A percentile compares a stretch with the other conserved stretches of the same genome.
Evolutionary conservation across 2,888 invertebrate species (phyloP).

Genomic region (Micropterix aruncella): DNA sequence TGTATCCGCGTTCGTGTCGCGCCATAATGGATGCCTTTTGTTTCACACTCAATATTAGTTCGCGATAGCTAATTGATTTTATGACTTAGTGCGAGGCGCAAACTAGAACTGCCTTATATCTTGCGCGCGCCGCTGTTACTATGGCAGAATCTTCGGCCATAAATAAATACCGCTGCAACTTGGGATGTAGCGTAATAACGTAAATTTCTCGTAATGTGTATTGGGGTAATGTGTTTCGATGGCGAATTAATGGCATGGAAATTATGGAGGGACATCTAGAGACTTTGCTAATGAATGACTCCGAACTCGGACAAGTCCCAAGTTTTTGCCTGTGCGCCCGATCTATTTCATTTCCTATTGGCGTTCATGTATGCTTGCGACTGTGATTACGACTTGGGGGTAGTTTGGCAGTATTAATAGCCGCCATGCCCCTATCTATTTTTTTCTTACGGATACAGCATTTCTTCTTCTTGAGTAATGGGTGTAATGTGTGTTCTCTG

Average conservation of each 20-base stretch:
- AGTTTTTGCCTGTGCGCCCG: background rate
- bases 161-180: constrained; percentile 11
- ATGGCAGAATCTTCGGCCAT: constrained; percentile 7
- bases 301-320: background rate
- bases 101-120: constrained; percentile 1
- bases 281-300: background rate
- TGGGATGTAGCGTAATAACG: background rate
- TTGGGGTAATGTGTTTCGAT: constrained; percentile 6
- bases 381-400: too few relatives aligned
- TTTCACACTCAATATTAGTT: constrained; percentile 5
- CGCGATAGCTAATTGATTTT: constrained; percentile 13
- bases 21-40: background rate
- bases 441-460: too few relatives aligned
- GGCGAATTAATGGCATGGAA: constrained; percentile 12
- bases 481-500: too few relatives aligned
- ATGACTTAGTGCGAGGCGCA: constrained; percentile 8
- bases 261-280: constrained; percentile 8
- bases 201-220: background rate
- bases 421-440: too few relatives aligned
- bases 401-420: too few relatives aligned
- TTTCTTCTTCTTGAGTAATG: too few relatives aligned
- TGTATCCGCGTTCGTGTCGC: too few relatives aligned
- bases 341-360: too few relatives aligned
- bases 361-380: too few relatives aligned
- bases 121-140: constrained; percentile 2